These are phyloP conservation scores for Elephantulus edwardii DNA, from an alignment of 2,113 vertebrate species.

Conservation along the genomic window DNA sequence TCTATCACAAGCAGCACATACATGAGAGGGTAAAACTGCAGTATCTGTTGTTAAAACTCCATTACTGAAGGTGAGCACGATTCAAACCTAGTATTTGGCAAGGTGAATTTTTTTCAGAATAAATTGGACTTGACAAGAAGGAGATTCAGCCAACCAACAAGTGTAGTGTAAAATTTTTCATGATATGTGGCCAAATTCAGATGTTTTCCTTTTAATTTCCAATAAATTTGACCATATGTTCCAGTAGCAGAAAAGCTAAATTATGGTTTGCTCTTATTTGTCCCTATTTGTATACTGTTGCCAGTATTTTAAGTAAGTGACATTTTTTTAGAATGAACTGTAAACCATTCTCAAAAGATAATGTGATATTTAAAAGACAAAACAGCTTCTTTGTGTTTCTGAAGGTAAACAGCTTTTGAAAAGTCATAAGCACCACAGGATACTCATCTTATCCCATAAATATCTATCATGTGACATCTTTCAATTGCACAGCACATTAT, in stretches of 20 bases:
- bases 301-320: slow-evolving; percentile 62
- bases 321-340: slow-evolving; percentile 49
- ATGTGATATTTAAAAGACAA: slow-evolving; percentile 59
- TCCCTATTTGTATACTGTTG: slow-evolving; percentile 36
- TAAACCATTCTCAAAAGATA: slow-evolving; percentile 48
- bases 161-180: slow-evolving; percentile 56
- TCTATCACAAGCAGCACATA: not conserved
- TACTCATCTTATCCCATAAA: slow-evolving; percentile 29
- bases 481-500: slow-evolving; percentile 2
- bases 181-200: slow-evolving; percentile 57
- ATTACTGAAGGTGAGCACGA: slow-evolving; percentile 46
- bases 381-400: slow-evolving; percentile 51
- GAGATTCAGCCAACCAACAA: slow-evolving; percentile 60
- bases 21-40: not conserved
- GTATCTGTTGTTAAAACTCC: slow-evolving; percentile 12
- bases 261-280: slow-evolving; percentile 32
- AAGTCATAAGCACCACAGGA: slow-evolving; percentile 41
- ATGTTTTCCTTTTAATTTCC: slow-evolving; percentile 74
- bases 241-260: slow-evolving; percentile 50
- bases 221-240: slow-evolving; percentile 73
- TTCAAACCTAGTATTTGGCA: slow-evolving; percentile 65
- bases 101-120: slow-evolving; percentile 60
- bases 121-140: slow-evolving; percentile 70
- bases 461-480: slow-evolving; percentile 28
- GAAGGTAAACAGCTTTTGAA: slow-evolving; percentile 51